Evolutionary conservation across 2,113 vertebrate genomes (phyloP).

Genomic region (Tragelaphus imberbis): DNA sequence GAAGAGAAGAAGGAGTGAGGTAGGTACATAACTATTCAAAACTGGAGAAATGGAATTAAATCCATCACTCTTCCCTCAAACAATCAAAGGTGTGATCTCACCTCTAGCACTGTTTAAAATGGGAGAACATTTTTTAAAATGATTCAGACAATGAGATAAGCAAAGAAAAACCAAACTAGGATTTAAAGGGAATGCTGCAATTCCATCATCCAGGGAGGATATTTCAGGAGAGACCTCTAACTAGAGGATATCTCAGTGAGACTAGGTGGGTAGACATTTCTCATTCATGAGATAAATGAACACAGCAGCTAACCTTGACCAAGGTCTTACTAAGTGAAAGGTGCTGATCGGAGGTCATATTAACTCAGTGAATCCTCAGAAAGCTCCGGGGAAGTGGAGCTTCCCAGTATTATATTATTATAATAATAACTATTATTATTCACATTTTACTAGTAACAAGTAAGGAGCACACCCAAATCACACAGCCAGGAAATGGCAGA

Average conservation of each 20-base stretch:
- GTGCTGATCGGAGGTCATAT: not conserved
- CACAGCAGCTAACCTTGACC: not conserved
- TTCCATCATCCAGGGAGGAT: not conserved
- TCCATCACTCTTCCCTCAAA: not conserved
- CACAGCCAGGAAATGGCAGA: not conserved
- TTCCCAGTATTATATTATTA: not conserved
- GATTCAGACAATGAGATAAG: not conserved
- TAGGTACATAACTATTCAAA: not conserved
- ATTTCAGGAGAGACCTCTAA: not conserved
- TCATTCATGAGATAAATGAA: not conserved
- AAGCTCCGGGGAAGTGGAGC: not conserved
- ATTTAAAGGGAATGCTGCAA: not conserved
- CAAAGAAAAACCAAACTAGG: not conserved
- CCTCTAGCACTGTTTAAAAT: not conserved
- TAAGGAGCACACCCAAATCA: not conserved
- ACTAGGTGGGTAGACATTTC: not conserved
- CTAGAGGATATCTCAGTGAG: not conserved
- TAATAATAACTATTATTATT: not conserved
- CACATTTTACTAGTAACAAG: not conserved
- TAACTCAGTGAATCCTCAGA: not conserved
- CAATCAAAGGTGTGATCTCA: not conserved
- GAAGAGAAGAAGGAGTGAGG: no score
- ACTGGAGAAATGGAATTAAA: not conserved
- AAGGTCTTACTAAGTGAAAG: not conserved
- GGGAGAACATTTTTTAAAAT: not conserved